These are phyloP conservation scores for Syngnathoides biaculeatus DNA, from an alignment of 2,113 vertebrate species.

Conservation along the genomic window DNA sequence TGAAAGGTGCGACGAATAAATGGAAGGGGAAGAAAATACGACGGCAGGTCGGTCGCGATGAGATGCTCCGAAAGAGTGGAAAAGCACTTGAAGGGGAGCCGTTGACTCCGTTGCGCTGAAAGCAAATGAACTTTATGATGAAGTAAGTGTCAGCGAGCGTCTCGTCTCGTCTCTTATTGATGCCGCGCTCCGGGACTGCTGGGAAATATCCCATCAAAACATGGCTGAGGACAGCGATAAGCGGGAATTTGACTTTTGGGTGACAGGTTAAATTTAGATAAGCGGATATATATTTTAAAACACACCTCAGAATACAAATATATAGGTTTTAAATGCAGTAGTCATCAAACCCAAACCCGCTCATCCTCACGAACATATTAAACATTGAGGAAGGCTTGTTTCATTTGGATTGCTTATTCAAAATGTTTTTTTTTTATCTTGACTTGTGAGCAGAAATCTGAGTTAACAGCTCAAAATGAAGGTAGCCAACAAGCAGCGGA, in stretches of 20 bases:
- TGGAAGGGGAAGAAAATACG: neutral
- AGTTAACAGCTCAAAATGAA: no score
- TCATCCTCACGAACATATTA: neutral
- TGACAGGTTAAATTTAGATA: neutral
- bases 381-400: neutral
- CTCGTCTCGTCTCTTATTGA: conserved; percentile 1
- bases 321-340: no score
- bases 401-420: no score
- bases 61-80: neutral
- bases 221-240: neutral
- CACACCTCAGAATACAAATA: no score
- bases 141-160: neutral
- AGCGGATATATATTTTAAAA: no score
- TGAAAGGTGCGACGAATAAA: neutral
- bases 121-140: conserved; percentile 3
- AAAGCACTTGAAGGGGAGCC: conserved; percentile 2
- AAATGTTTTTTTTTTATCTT: no score
- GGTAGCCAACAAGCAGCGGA: no score
- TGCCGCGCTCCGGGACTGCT: neutral
- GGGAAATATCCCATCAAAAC: conserved; percentile 3
- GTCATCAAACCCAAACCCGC: no score
- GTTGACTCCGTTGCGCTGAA: neutral
- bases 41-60: neutral
- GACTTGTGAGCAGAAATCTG: no score
- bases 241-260: neutral